Percentiles rank a stretch among this genome's conserved stretches.
phyloP scores from a whole-genome alignment of 2,113 vertebrate species.

The Hystrix brachyura region DNA sequence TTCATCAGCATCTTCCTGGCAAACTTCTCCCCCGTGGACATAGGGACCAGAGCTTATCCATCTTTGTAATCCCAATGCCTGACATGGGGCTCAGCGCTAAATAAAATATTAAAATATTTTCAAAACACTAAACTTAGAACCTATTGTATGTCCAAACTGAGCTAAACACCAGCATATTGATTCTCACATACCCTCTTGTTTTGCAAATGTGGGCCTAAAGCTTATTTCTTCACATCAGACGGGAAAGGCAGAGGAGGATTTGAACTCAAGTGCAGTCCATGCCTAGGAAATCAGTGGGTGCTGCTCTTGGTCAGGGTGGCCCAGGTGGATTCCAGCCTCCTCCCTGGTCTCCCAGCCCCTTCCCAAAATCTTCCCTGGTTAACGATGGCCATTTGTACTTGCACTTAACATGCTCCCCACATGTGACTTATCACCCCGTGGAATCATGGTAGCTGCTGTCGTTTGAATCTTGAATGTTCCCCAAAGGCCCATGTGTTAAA shows the following conservation, averaged over 20 bases:
- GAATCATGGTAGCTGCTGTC: not conserved
- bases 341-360: not conserved
- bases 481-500: not conserved
- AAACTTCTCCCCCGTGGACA: not conserved
- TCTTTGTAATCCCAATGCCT: not conserved
- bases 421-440: not conserved
- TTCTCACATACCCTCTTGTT: not conserved
- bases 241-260: not conserved
- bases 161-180: not conserved
- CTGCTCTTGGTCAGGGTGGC: not conserved
- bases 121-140: not conserved
- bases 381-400: not conserved
- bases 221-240: not conserved
- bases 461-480: not conserved
- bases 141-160: not conserved
- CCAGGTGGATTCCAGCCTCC: not conserved
- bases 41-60: not conserved
- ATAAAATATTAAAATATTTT: conserved; percentile 46
- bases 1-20: not conserved
- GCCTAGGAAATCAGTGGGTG: not conserved
- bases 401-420: not conserved
- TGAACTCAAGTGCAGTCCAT: not conserved
- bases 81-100: not conserved
- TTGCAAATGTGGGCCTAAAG: not conserved
- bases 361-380: not conserved